These are phyloP conservation scores for Cataglyphis cursor DNA, from an alignment of 2,888 invertebrate genomes.

Conservation along the genomic window DNA sequence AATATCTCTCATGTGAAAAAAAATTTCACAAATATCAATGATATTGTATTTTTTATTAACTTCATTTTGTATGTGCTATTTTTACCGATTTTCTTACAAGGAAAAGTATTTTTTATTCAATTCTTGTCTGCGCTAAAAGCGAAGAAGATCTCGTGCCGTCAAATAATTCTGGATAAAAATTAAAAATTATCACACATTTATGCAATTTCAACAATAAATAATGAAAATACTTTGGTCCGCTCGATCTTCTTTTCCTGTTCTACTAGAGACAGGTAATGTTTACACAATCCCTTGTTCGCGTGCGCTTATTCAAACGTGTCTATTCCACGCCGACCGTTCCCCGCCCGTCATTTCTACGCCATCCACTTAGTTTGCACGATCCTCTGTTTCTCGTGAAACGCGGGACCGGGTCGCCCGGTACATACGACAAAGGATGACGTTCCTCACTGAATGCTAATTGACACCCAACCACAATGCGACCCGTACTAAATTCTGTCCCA, in stretches of 20 bases:
- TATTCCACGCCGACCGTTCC: slow-evolving; percentile 1
- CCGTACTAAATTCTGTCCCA: slow-evolving; percentile 29
- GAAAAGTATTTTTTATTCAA: not conserved
- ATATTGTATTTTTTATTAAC: slow-evolving; percentile 1
- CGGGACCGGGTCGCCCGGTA: slow-evolving; percentile 37
- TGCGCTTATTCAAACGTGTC: slow-evolving; percentile 45
- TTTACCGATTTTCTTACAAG: not conserved
- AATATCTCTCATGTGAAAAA: slow-evolving; percentile 9
- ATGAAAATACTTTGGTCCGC: slow-evolving; percentile 7
- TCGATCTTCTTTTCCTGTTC: not conserved
- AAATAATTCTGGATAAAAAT: slow-evolving; percentile 25
- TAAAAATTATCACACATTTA: slow-evolving; percentile 4
- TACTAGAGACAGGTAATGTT: slow-evolving; percentile 35
- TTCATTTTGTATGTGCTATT: not conserved
- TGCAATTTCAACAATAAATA: slow-evolving; percentile 27
- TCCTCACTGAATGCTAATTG: slow-evolving; percentile 70
- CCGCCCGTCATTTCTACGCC: slow-evolving; percentile 38
- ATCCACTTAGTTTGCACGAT: slow-evolving; percentile 58
- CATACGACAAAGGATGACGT: slow-evolving; percentile 64
- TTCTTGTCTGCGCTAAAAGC: not conserved
- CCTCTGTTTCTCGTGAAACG: slow-evolving; percentile 51
- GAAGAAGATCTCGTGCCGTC: not conserved
- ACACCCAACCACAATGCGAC: slow-evolving; percentile 32
- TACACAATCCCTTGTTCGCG: slow-evolving; percentile 44
- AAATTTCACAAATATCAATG: slow-evolving; percentile 4